Base-by-base conservation (phyloP, 2,888 invertebrate genomes). In the Isotomurus palustris region DNA sequence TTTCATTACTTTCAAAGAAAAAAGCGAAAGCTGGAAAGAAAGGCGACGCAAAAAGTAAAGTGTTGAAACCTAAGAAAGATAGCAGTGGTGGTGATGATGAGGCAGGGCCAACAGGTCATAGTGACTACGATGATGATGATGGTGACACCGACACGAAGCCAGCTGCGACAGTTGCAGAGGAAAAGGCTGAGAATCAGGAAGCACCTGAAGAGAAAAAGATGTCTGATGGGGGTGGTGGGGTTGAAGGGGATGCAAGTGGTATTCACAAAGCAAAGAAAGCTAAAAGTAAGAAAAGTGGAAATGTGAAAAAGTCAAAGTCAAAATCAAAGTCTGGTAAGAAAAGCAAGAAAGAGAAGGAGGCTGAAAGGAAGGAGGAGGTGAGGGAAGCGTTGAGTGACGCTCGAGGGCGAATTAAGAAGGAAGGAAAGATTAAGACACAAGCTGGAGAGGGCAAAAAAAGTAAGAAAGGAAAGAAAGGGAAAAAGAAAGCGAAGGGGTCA, bases 401-500 rank as follows among this genome's bases (percentile, higher is more conserved):
- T 12, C 27, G 27, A 32, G 29, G 29, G 19, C n/a, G 32, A 25
- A 19, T 22, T 17, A 24, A 6, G 27, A 28, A n/a, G 27, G 24
- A 35, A 19, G 49, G 21, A 35, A 35, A 32, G 41, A 36, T 29
- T 17, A 44, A 41, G 28, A 52, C n/a, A 41, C 19, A 27, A n/a
- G 25, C 51, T 24, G 41, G 10, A 36, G 38, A 24, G 38, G 38
- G 27, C 25, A 38, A 27, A 38, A 38, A 40, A 36, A 36, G 24
- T 38, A 51, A 36, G 35, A 12, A 41, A 45, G 45, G 47, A n/a
- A 44, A 47, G 12, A 32, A 19, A 24, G 36, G 36, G 38, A 47
- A 47, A 28, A 28, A 44, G 28, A 47, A 29, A 54, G 54, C 25
- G 47, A 54, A 54, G 36, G 44, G 19, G 22, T 21, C 24, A 12